phyloP scores from a whole-genome alignment of 2,113 vertebrate species.

The Passerina amoena region DNA sequence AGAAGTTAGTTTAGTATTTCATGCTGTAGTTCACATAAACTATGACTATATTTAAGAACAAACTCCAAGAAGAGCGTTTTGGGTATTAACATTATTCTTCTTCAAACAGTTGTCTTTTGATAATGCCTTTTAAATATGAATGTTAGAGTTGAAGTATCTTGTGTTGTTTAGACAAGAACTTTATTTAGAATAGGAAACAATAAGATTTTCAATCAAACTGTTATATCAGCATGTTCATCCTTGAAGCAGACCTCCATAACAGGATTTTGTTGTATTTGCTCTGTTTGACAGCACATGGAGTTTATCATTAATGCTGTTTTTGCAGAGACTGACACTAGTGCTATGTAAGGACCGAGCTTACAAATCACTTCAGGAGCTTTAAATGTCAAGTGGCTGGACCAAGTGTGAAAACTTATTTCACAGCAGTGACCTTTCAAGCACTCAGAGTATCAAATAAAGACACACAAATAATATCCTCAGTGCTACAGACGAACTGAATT shows the following conservation, averaged over 20 bases:
- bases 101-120: background rate
- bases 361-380: background rate
- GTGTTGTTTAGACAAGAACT: background rate
- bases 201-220: background rate
- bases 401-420: constrained; percentile 1
- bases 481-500: background rate
- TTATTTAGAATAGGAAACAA: background rate
- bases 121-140: background rate
- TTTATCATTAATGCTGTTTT: background rate
- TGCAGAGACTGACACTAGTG: background rate
- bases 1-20: background rate
- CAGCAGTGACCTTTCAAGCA: constrained; percentile 27
- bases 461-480: background rate
- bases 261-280: background rate
- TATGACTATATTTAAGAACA: background rate
- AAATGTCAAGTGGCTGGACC: constrained; percentile 20
- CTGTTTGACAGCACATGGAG: background rate
- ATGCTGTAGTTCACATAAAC: background rate
- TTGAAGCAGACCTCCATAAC: background rate
- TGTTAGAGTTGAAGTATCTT: background rate
- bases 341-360: background rate
- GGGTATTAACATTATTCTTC: background rate
- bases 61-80: background rate
- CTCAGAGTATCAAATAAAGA: background rate
- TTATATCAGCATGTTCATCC: background rate